Conservation (phyloP, 2,888 invertebrate species). For the Cataglyphis albicans region DNA sequence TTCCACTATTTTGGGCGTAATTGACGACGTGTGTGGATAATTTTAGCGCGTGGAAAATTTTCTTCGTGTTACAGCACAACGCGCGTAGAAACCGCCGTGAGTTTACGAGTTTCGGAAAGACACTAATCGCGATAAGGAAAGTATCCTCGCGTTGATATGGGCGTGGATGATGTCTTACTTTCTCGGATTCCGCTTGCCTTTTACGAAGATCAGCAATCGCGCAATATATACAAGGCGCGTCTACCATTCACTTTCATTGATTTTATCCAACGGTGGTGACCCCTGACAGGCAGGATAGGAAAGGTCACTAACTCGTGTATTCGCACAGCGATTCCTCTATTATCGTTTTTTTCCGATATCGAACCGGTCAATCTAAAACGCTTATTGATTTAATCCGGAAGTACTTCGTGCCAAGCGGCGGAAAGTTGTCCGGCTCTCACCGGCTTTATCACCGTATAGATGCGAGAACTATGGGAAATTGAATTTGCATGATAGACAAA, state of each 20-base stretch:
- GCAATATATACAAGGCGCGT: background rate
- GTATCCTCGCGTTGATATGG: background rate
- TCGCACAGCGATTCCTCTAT: constrained; percentile 9
- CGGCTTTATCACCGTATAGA: background rate
- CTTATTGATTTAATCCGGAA: constrained; percentile 11
- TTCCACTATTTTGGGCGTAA: constrained; percentile 33
- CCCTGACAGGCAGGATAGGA: background rate
- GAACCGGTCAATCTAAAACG: constrained; percentile 16
- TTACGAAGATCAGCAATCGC: constrained; percentile 2
- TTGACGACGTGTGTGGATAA: constrained; percentile 13
- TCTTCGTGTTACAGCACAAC: background rate
- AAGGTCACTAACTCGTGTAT: constrained; percentile 19
- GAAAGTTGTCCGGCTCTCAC: constrained; percentile 9
- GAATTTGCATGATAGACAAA: constrained; percentile 1
- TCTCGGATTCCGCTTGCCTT: constrained; percentile 25
- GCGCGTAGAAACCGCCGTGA: background rate
- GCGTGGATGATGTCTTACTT: constrained; percentile 40
- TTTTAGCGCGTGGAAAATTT: constrained; percentile 32
- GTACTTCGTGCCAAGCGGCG: background rate
- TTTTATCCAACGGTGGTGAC: constrained; percentile 24
- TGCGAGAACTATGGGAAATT: background rate
- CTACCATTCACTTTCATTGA: constrained; percentile 41
- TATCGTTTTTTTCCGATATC: constrained; percentile 43
- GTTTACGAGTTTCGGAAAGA: background rate
- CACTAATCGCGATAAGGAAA: constrained; percentile 5